These are phyloP conservation scores for Poeciliopsis occidentalis DNA, from an alignment of 2,113 vertebrate genomes.

Conservation along the genomic window DNA sequence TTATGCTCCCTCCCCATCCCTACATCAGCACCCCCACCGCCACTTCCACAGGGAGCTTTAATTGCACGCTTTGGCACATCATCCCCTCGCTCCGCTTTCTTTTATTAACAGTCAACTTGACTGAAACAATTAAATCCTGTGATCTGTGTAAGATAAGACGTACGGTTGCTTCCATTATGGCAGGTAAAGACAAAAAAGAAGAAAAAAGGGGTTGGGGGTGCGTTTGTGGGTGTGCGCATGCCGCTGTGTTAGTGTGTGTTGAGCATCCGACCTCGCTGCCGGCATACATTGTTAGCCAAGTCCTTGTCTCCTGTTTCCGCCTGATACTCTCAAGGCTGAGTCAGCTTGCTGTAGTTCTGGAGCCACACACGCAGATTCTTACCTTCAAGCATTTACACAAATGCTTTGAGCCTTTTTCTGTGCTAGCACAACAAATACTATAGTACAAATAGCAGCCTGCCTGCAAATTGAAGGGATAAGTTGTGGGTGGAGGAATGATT, in stretches of 20 bases:
- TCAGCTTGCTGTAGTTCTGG: conserved; percentile 50
- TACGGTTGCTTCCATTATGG: conserved; percentile 68
- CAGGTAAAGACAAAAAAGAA: conserved; percentile 45
- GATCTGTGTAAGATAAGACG: conserved; percentile 71
- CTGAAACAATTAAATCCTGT: conserved; percentile 70
- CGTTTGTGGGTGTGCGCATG: neutral
- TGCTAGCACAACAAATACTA: neutral
- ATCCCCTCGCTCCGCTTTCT: conserved; percentile 29
- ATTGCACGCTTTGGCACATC: conserved; percentile 62
- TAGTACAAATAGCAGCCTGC: conserved; percentile 7
- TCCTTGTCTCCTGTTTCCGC: conserved; percentile 70
- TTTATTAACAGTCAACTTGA: conserved; percentile 52
- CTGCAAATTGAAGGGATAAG: conserved; percentile 20
- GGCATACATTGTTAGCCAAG: conserved; percentile 59
- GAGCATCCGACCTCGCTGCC: conserved; percentile 47
- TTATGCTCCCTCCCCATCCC: conserved; percentile 56
- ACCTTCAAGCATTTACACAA: neutral
- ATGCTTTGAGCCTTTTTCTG: conserved; percentile 12
- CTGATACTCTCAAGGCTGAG: conserved; percentile 69
- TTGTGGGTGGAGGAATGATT: conserved; percentile 50
- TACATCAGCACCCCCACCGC: neutral
- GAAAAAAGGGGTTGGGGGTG: neutral
- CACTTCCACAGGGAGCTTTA: conserved; percentile 56
- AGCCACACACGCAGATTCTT: conserved; percentile 19
- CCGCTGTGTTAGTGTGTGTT: conserved; percentile 19